Evolutionary conservation across 2,113 vertebrate species (phyloP).

Genomic region (Rhynchomys soricoides): DNA sequence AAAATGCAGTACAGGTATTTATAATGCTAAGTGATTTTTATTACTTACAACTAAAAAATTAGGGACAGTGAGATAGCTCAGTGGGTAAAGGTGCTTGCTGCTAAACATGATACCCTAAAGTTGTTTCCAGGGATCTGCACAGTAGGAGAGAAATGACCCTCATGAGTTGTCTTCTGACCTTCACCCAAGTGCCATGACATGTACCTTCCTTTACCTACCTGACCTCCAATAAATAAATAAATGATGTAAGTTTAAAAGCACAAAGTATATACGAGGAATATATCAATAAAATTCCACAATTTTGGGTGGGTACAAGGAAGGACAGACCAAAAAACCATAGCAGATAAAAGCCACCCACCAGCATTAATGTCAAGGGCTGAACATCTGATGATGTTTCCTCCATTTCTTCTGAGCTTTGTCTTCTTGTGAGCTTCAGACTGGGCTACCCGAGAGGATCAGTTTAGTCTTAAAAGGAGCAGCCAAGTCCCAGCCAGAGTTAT

Average conservation of each 20-base stretch:
- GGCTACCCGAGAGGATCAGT: neutral
- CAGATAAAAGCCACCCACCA: neutral
- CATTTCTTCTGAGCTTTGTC: neutral
- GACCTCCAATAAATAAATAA: neutral
- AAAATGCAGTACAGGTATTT: constrained; percentile 22
- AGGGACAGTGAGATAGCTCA: constrained; percentile 1
- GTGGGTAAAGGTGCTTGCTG: neutral
- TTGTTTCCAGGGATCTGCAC: neutral
- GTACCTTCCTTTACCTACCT: too few relatives aligned
- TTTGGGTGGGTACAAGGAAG: neutral
- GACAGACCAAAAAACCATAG: neutral
- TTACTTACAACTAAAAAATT: constrained; percentile 47
- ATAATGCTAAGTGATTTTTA: neutral
- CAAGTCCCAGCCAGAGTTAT: neutral
- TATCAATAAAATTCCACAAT: neutral
- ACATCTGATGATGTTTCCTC: neutral
- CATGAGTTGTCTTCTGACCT: neutral
- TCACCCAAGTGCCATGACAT: too few relatives aligned
- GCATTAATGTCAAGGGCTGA: neutral
- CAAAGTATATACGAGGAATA: neutral
- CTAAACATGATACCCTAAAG: neutral
- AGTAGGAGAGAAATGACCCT: neutral
- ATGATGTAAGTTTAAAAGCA: neutral
- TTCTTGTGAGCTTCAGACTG: neutral
- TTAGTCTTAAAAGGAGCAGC: neutral